Evolutionary conservation across 2,113 vertebrate species (phyloP).

Genomic region (Physeter macrocephalus): DNA sequence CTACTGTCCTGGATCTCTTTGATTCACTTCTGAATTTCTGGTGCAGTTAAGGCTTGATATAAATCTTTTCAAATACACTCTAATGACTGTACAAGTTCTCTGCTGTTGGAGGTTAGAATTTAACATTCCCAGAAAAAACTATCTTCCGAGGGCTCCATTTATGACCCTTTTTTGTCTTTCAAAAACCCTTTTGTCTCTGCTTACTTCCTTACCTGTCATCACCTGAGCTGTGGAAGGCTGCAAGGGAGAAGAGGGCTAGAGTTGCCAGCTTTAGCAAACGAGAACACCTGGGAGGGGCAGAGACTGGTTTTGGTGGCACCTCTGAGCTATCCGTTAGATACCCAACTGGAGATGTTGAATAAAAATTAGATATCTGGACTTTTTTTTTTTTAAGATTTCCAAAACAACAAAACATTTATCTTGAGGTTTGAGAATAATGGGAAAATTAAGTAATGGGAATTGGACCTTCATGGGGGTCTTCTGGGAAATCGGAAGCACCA

Average conservation of each 20-base stretch:
- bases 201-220: background rate
- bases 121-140: background rate
- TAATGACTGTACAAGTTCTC: background rate
- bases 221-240: background rate
- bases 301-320: background rate
- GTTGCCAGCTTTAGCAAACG: background rate
- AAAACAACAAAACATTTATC: too few species aligned
- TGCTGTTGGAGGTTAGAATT: background rate
- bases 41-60: background rate
- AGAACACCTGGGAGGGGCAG: background rate
- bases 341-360: background rate
- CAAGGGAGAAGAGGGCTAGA: rapidly evolving
- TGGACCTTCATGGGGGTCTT: too few species aligned
- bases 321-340: background rate
- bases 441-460: too few species aligned
- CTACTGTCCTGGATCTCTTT: background rate
- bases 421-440: too few species aligned
- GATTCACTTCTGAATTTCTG: background rate
- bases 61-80: background rate
- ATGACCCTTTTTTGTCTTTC: background rate
- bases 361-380: background rate
- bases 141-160: background rate
- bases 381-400: too few species aligned
- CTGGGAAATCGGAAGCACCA: too few species aligned
- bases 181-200: background rate